A percentile compares a stretch with the other conserved stretches of the same genome.
phyloP scores from a whole-genome alignment of 2,113 vertebrate genomes.

The Typhlomys cinereus region DNA sequence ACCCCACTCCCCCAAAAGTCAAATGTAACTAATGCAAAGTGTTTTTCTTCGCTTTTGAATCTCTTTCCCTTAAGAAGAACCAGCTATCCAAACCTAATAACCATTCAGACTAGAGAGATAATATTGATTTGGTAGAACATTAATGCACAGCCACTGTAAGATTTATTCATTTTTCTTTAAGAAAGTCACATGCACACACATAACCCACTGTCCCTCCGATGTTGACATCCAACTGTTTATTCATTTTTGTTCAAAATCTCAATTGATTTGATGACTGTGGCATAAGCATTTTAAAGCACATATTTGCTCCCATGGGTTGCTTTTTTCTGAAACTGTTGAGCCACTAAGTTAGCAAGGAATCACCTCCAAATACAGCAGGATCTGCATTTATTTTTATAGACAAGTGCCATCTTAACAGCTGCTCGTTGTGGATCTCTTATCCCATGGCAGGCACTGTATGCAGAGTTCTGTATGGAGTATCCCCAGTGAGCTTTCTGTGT shows the following conservation, averaged over 20 bases:
- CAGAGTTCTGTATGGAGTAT: not conserved
- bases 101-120: not conserved
- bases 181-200: accelerated
- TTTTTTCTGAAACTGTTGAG: not conserved
- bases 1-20: not conserved
- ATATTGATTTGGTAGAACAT: not conserved
- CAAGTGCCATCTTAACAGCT: not conserved
- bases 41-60: not conserved
- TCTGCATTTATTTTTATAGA: not conserved
- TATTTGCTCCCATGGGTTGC: not conserved
- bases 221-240: not conserved
- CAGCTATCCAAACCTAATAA: not conserved
- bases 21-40: not conserved
- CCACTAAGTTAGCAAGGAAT: not conserved
- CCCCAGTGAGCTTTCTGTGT: not conserved
- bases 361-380: not conserved
- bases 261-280: not conserved
- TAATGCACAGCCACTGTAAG: not conserved
- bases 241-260: not conserved
- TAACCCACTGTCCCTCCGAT: not conserved
- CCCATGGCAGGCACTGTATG: not conserved
- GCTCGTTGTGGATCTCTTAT: not conserved
- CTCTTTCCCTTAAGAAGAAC: not conserved
- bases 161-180: not conserved
- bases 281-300: not conserved